Conservation (phyloP, 2,888 invertebrate genomes). For the Sialis fuliginosa region DNA sequence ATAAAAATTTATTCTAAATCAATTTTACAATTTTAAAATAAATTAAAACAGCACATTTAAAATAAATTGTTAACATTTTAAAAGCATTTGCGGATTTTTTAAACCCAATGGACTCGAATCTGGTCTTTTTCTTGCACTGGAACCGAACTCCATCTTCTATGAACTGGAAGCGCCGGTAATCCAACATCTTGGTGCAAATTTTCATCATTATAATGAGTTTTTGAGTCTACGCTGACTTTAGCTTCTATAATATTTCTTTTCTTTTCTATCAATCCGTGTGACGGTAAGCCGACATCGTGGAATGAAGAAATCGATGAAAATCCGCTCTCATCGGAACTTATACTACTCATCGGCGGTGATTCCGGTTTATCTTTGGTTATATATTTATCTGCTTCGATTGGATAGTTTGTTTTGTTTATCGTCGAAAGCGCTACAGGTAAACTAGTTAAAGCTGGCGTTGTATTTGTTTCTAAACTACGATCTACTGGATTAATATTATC, state of each 20-base stretch:
- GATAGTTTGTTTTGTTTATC: background rate
- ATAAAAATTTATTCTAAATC: no score
- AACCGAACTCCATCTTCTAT: conserved; percentile 21
- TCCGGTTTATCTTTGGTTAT: conserved; percentile 11
- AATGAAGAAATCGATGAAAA: conserved; percentile 75
- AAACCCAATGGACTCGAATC: conserved; percentile 21
- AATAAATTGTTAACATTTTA: no score
- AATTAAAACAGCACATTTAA: no score
- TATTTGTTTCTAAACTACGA: no score
- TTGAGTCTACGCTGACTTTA: no score
- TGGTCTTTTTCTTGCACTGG: conserved; percentile 15
- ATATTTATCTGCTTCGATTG: background rate
- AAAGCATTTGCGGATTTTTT: background rate
- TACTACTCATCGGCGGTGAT: conserved; percentile 17
- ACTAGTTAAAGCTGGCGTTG: no score
- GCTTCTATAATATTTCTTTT: no score
- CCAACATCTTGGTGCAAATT: no score
- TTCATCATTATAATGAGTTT: no score
- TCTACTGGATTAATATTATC: no score
- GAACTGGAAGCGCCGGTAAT: conserved; percentile 11
- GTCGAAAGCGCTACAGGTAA: background rate
- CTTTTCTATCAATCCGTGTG: no score
- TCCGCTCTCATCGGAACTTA: conserved; percentile 51
- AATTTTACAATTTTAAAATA: no score
- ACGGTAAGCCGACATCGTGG: conserved; percentile 56